phyloP scores from a whole-genome alignment of 2,888 invertebrate species.

The Athripsodes cinereus region DNA sequence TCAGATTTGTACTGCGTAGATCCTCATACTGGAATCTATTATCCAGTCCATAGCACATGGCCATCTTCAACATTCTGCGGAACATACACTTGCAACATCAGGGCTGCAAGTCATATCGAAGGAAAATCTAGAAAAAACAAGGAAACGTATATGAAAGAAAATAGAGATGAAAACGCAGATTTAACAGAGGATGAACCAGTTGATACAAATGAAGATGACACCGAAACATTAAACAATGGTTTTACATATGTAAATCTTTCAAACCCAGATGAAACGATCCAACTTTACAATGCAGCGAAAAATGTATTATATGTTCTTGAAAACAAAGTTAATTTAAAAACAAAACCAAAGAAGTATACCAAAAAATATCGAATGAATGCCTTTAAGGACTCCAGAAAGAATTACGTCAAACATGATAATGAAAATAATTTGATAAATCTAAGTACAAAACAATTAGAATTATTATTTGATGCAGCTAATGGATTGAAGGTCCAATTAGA shows the following conservation, averaged over 20 bases:
- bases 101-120: neutral
- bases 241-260: neutral
- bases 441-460: neutral
- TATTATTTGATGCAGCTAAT: neutral
- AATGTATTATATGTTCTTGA: neutral
- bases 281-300: conserved; percentile 2
- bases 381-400: too few species aligned
- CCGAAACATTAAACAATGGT: neutral
- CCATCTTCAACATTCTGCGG: conserved; percentile 42
- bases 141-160: conserved; percentile 5
- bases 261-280: neutral
- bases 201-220: neutral
- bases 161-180: neutral
- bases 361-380: neutral
- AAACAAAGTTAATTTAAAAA: neutral
- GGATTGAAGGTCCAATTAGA: neutral
- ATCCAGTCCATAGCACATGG: conserved; percentile 42
- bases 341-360: neutral
- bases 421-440: neutral
- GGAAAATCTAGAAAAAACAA: neutral
- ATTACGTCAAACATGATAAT: neutral
- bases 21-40: conserved; percentile 41
- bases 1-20: conserved; percentile 44
- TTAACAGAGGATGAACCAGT: neutral
- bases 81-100: conserved; percentile 40